Evolutionary conservation across 2,797 vertebrate species (phyloP), one percentile per base, ranked within the genome.

Genomic region (Sebastolobus alascanus): DNA sequence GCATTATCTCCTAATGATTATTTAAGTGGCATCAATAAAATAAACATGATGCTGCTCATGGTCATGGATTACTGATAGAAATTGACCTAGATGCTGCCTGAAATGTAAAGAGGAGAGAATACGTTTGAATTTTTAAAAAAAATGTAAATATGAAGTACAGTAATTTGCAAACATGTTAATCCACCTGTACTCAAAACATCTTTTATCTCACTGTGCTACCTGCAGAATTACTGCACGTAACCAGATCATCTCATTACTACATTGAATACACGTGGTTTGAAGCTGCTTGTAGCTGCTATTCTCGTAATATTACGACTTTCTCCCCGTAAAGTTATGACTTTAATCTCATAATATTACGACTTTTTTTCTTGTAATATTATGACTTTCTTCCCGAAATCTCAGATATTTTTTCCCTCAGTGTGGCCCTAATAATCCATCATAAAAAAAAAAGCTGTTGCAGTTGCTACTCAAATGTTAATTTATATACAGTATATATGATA

Each of bases 1-100:
- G 87, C 86, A 87, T 87, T 85, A 80, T 82, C 86, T 86, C 65
- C 25, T 77, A 81, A 87, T 85, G 83, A 88, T 81, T 77, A 65
- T 54, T 78, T 90, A 79, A 91, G 84, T 83, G 79, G 79, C 73
- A 75, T 73, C 75, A 75, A 64, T 77, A 40, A 77, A 80, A 82
- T 29, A 74, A 60, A 69, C 54, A 1, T n/a, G 46, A 38, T 25
- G 54, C 68, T 78, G 54, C 56, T 78, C 65, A 9, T 35, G 22
- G 77, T 73, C 60, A 77, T 82, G n/a, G 70, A 75, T 81, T 61
- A 55, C 18, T 11, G n/a, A 73, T 14, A 27, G 12, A 38, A 64
- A 55, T 56, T 18, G 16, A 71, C 20, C 4, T 20, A 3, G 8
- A 71, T 25, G 25, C 25, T 25, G 25, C 25, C 25, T 25, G 16